A percentile compares a stretch with the other conserved stretches of the same genome.
Evolutionary conservation across 1,140 invertebrate species (phyloP).

Genomic region (Nephotettix cincticeps): DNA sequence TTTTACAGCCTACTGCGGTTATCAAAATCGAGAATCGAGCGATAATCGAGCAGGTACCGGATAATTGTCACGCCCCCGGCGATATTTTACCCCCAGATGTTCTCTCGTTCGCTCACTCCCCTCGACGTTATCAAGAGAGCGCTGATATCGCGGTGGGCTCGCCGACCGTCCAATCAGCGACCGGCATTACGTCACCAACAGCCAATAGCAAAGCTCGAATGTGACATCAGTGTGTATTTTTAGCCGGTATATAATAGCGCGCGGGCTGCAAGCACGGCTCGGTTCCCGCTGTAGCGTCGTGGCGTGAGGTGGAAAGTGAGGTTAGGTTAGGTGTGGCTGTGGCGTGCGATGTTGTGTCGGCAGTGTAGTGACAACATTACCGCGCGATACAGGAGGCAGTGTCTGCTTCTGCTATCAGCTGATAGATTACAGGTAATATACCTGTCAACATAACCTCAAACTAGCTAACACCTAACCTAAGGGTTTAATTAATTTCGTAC

Average conservation of each 20-base stretch:
- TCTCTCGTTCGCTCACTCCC: background rate
- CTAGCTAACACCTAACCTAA: background rate
- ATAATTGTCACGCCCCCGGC: slow-evolving; percentile 1
- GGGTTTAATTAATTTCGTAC: too few species aligned
- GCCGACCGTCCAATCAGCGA: slow-evolving; percentile 1
- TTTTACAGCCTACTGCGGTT: background rate
- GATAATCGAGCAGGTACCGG: slow-evolving; percentile 5
- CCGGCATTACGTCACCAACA: background rate
- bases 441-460: background rate
- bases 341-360: background rate
- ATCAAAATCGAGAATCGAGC: slow-evolving; percentile 6
- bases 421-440: background rate
- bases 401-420: background rate
- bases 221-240: slow-evolving; percentile 24
- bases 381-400: background rate
- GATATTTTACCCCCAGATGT: background rate
- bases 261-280: slow-evolving; percentile 2
- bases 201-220: background rate
- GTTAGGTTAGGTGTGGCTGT: background rate
- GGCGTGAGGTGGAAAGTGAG: background rate
- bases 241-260: slow-evolving; percentile 35
- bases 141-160: slow-evolving; percentile 14
- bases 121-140: background rate
- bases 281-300: background rate
- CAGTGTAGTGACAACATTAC: background rate